phyloP scores from a whole-genome alignment of 2,113 vertebrate species.

The Cololabis saira region DNA sequence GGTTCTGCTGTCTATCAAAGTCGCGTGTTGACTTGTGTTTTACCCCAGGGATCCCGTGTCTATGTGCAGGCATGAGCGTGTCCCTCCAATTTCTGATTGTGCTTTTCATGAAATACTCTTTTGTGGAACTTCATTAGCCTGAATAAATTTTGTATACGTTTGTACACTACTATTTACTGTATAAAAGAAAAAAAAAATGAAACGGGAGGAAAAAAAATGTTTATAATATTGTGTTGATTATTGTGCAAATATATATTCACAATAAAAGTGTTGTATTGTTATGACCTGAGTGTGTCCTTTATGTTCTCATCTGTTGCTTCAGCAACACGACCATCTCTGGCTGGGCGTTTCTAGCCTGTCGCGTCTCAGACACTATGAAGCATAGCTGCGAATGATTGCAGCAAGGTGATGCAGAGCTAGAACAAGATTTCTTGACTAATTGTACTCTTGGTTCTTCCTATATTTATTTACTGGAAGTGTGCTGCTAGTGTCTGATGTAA shows the following conservation, averaged over 20 bases:
- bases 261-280: conserved; percentile 97
- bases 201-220: conserved; percentile 77
- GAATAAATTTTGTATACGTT: conserved; percentile 98
- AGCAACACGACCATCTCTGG: too few species aligned
- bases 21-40: conserved; percentile 73
- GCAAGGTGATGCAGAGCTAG: too few species aligned
- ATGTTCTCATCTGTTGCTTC: not conserved
- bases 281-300: conserved; percentile 42
- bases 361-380: too few species aligned
- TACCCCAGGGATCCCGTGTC: conserved; percentile 65
- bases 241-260: conserved; percentile 99
- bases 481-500: too few species aligned
- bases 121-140: conserved; percentile 95
- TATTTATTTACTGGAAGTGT: too few species aligned
- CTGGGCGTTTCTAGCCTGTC: too few species aligned
- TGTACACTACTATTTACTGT: conserved; percentile 94
- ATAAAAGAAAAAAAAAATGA: conserved; percentile 82
- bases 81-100: conserved; percentile 86
- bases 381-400: too few species aligned
- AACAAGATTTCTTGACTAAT: too few species aligned
- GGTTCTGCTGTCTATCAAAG: conserved; percentile 73
- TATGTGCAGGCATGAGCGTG: conserved; percentile 74
- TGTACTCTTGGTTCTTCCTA: too few species aligned
- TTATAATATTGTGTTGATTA: conserved; percentile 97
- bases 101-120: conserved; percentile 91